Conservation (phyloP, 2,888 invertebrate genomes). For the Drosophila nigritarsus region DNA sequence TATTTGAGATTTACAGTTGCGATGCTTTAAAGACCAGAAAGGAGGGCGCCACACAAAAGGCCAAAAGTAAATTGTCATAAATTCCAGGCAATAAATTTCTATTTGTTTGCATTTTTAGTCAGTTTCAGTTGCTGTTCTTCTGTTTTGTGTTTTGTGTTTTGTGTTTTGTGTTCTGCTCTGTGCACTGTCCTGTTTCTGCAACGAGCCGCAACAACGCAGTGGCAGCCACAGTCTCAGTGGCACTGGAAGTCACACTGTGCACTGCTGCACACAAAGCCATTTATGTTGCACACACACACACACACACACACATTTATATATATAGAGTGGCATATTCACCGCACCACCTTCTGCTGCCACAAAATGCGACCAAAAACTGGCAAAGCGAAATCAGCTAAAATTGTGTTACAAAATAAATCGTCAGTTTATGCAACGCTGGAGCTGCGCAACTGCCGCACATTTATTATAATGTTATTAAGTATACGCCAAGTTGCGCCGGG, state of each 20-base stretch:
- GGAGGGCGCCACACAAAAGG: slow-evolving; percentile 26
- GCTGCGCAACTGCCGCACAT: slow-evolving; percentile 44
- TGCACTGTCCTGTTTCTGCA: slow-evolving; percentile 13
- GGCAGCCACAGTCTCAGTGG: slow-evolving; percentile 18
- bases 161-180: slow-evolving; percentile 4
- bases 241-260: slow-evolving; percentile 4
- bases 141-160: not conserved
- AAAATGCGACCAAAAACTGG: slow-evolving; percentile 1
- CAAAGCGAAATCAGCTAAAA: slow-evolving; percentile 15
- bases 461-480: slow-evolving; percentile 60
- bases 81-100: slow-evolving; percentile 83
- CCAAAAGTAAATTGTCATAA: slow-evolving; percentile 77
- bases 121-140: slow-evolving; percentile 40
- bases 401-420: slow-evolving; percentile 42
- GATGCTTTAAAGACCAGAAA: slow-evolving; percentile 8
- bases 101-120: slow-evolving; percentile 75
- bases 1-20: slow-evolving; percentile 8
- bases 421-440: slow-evolving; percentile 46
- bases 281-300: slow-evolving; percentile 24
- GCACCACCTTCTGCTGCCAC: not conserved
- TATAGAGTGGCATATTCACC: not conserved
- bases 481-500: slow-evolving; percentile 54
- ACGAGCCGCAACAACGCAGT: slow-evolving; percentile 31
- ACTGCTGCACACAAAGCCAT: slow-evolving; percentile 35
- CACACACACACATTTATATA: not conserved